Conservation (phyloP, 1,140 invertebrate species). For the Choristoneura fumiferana region DNA sequence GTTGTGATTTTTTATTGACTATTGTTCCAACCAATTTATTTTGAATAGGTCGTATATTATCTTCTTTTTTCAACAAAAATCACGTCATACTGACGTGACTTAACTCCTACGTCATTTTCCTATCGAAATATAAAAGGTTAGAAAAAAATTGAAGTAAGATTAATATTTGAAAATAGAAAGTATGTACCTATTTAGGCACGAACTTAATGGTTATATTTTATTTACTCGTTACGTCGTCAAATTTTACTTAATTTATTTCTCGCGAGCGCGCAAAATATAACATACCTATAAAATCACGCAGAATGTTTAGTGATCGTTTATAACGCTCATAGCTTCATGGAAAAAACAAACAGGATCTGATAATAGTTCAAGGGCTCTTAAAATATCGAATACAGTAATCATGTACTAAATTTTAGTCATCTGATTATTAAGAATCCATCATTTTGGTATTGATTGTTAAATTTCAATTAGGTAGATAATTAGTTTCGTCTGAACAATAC, state of each 20-base stretch:
- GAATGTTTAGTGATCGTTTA: background rate
- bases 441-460: too few relatives aligned
- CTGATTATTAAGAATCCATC: too few relatives aligned
- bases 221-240: background rate
- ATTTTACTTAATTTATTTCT: background rate
- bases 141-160: too few relatives aligned
- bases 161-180: background rate
- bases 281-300: background rate
- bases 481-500: too few relatives aligned
- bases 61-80: too few relatives aligned
- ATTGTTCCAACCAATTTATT: slow-evolving; percentile 4
- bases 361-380: slow-evolving; percentile 13
- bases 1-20: slow-evolving; percentile 6
- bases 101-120: too few relatives aligned
- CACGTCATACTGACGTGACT: background rate
- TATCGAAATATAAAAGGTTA: too few relatives aligned
- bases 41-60: background rate
- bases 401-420: too few relatives aligned
- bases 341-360: slow-evolving; percentile 14
- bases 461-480: too few relatives aligned
- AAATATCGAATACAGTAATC: background rate
- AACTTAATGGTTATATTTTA: too few relatives aligned
- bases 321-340: slow-evolving; percentile 5
- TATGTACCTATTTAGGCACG: too few relatives aligned
- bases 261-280: background rate